Conservation (phyloP, 1,140 invertebrate species). For the Whitmania pigra region DNA sequence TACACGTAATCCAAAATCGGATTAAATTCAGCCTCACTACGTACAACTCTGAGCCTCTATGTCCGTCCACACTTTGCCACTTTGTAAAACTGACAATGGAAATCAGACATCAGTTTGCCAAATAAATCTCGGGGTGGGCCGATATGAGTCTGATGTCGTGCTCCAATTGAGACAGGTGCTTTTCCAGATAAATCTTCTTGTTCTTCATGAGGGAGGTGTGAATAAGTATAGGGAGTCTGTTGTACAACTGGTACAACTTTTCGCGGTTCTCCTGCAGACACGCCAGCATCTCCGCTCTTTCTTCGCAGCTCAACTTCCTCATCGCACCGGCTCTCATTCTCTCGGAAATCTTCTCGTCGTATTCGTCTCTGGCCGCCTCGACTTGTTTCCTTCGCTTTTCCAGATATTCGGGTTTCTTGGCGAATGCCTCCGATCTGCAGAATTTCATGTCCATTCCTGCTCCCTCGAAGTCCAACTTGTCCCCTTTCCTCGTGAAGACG, state of each 20-base stretch:
- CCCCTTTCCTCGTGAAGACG: constrained; percentile 3
- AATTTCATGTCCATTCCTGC: background rate
- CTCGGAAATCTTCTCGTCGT: constrained; percentile 6
- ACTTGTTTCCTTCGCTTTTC: background rate
- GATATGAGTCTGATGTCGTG: background rate
- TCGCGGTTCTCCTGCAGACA: background rate
- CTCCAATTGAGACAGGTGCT: background rate
- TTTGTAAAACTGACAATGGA: no score
- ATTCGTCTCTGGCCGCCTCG: background rate
- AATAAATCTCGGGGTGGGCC: background rate
- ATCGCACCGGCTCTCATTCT: background rate
- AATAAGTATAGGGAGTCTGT: constrained; percentile 1
- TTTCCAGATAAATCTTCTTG: background rate
- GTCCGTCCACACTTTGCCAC: no score
- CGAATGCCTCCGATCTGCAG: background rate
- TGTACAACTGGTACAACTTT: constrained; percentile 4
- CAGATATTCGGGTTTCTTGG: background rate
- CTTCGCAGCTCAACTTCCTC: constrained; percentile 5
- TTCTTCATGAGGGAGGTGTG: background rate
- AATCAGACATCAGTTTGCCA: background rate
- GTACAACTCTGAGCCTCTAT: no score
- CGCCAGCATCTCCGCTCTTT: background rate
- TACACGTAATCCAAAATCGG: no score
- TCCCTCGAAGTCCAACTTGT: background rate
- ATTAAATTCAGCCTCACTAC: no score